These are phyloP conservation scores for Bergia sp. DNA, from an alignment of 92 coral and sea anemone genomes.

Conservation along the genomic window DNA sequence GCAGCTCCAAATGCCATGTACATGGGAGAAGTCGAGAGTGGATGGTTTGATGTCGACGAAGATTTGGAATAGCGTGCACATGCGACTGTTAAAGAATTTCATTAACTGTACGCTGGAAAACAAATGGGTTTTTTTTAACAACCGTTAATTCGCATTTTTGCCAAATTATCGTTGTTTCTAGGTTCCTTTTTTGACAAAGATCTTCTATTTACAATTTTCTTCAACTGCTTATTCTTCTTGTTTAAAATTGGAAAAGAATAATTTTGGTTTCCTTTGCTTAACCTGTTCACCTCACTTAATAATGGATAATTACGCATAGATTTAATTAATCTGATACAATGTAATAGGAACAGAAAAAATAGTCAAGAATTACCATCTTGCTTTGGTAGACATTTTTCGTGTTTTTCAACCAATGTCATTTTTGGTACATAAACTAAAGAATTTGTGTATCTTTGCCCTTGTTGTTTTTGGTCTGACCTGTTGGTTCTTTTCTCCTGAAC, in stretches of 20 bases:
- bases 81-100: background rate
- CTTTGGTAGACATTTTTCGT: background rate
- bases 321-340: background rate
- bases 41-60: slow-evolving; percentile 27
- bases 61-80: background rate
- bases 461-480: too few species aligned
- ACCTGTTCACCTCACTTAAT: background rate
- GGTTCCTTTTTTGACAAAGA: too few species aligned
- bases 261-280: too few species aligned
- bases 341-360: background rate
- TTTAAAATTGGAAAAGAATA: too few species aligned
- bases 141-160: too few species aligned
- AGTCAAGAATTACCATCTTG: background rate
- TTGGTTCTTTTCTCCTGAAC: background rate
- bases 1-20: background rate
- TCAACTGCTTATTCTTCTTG: too few species aligned
- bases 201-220: too few species aligned
- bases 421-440: background rate
- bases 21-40: background rate
- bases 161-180: too few species aligned
- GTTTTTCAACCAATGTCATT: too few species aligned
- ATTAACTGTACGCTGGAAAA: background rate
- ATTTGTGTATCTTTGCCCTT: background rate
- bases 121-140: background rate
- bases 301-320: background rate